Evolutionary conservation across 2,113 vertebrate species (phyloP).

Genomic region (Indri indri): DNA sequence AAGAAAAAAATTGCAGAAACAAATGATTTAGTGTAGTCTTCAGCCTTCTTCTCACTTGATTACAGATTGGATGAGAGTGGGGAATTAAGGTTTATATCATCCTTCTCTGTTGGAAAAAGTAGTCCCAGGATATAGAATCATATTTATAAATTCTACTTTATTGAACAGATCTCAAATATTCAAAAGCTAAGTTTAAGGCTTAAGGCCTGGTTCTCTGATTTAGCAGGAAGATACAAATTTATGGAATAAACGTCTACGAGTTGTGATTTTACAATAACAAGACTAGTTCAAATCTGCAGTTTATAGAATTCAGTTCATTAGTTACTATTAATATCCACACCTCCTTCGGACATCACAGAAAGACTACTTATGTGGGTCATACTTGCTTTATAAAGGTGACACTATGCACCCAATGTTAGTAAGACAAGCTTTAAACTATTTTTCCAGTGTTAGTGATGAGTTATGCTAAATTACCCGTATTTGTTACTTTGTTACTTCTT

Average conservation of each 20-base stretch:
- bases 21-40: background rate
- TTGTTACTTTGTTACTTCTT: conserved; percentile 53
- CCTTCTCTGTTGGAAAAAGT: background rate
- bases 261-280: background rate
- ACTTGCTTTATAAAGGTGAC: background rate
- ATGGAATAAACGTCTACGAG: background rate
- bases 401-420: background rate
- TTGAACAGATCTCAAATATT: background rate
- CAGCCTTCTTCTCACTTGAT: background rate
- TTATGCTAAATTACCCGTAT: conserved; percentile 46
- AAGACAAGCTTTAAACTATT: background rate
- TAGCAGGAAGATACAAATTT: background rate
- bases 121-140: background rate
- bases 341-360: background rate
- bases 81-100: background rate
- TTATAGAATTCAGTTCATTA: conserved; percentile 1
- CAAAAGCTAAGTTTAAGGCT: background rate
- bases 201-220: background rate
- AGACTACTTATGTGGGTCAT: background rate
- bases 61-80: background rate
- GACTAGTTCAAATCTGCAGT: background rate
- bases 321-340: background rate
- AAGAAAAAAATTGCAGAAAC: background rate
- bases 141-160: background rate
- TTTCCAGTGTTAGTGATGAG: background rate